Evolutionary conservation across 2,797 vertebrate genomes (phyloP), one percentile per base, ranked within the genome.

Genomic region (Neoniphon sammara): DNA sequence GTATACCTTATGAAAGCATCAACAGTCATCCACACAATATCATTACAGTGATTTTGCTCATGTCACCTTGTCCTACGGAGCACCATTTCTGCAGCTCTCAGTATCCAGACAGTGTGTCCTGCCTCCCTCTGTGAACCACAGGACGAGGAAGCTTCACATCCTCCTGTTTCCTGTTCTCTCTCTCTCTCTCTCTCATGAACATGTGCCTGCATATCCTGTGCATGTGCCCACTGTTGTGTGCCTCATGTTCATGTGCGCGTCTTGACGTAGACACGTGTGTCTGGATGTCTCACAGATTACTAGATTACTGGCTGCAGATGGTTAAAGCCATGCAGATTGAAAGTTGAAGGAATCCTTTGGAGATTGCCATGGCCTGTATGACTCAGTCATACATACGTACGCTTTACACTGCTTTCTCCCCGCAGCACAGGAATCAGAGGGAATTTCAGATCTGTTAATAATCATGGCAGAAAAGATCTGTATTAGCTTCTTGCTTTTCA

Each of bases 301-400:
- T 30, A 59, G 59, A 83, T 66, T 60, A 69, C 42, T 55, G 42
- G 52, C 78, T 61, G 31, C 76, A 87, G 61, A 85, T 83, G 88
- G 75, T 80, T 76, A 78, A 80, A 86, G 30, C 54, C 55, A 46
- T 57, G 53, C 61, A 72, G 56, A 77, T 65, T 70, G 55, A 5
- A 70, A 60, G 11, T 66, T 30, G 9, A 12, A 68, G 53, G 54
- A 66, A 54, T 64, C 70, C 50, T 63, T 23, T 14, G 6, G 23
- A 68, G 68, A 81, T 74, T 80, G 63, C 12, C 5, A 18, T 31
- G 23, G 21, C 20, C 14, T 7, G n/a, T 61, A 8, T 61, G 17
- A 66, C 36, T 49, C 44, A 20, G 12, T 8, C 42, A 53, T 57
- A 49, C 34, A 50, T 34, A 64, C 18, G 30, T n/a, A n/a, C n/a